Base-by-base conservation (phyloP, 2,888 invertebrate genomes). In the Azorinus chamasolen region DNA sequence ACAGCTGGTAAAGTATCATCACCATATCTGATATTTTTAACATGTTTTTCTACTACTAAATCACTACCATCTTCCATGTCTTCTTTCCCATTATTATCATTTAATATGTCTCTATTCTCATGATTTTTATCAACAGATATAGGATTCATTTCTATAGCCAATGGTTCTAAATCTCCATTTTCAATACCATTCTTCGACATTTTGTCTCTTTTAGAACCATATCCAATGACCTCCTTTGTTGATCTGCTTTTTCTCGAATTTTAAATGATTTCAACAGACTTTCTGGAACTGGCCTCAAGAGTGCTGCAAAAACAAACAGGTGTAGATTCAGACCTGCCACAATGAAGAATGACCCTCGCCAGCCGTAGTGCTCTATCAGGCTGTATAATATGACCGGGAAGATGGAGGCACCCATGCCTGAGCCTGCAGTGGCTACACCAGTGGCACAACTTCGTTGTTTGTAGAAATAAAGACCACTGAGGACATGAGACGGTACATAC, bases 291-390 rank as follows among this genome's bases (percentile, higher is more conserved):
- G 85, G 80, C 8, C 83, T 54, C 24, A 89, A 50, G 12, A 90
- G 64, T 6, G 83, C 79, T 24, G 83, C 71, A 51, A 87, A 82
- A 14, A 87, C 79, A 48, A 88, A 57, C 18, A 83, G 72, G 58
- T 90, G 83, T 8, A 89, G 61, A 59, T 81, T 83, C 16, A 90
- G 59, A 2, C 86, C 89, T 25, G 86, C 79, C 6, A 87, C 54
- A 41, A 90, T 72, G 16, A 87, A 79, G 8, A 89, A 50, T 1
- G 89, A 87, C 8, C 87, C 88, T 54, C 85, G 83, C 90, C 90
- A 90, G 6, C 85, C 75, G 54, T 85, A 89, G 24, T 66, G 24
- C 18, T 84, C 69, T 22, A 89, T 89, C 18, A 89, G 80, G 18
- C 69, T 59, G 43, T 84, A 77, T 2, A 80, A 54, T 14, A 89